Evolutionary conservation across 2,113 vertebrate genomes (phyloP).

Genomic region (Hemiscyllium ocellatum): DNA sequence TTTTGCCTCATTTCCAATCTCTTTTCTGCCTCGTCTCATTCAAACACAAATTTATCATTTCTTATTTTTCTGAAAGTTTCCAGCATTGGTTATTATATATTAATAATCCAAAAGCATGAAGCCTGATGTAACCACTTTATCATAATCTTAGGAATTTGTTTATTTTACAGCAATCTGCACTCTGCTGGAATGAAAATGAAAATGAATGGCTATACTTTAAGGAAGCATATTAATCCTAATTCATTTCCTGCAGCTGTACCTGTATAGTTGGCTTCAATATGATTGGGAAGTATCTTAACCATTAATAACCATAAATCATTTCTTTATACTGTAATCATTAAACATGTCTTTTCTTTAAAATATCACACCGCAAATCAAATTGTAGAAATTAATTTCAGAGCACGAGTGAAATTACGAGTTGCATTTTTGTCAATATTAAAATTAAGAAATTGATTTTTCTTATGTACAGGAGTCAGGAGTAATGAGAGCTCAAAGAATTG

Average conservation of each 20-base stretch:
- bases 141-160: not conserved
- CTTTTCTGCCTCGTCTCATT: not conserved
- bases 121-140: not conserved
- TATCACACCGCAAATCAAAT: not conserved
- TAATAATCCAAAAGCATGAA: constrained; percentile 3
- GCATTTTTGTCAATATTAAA: constrained; percentile 4
- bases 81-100: not conserved
- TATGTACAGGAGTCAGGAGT: not conserved
- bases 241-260: constrained; percentile 12
- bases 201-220: constrained; percentile 19
- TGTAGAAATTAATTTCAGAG: not conserved
- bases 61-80: not conserved
- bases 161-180: not conserved
- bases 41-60: constrained; percentile 14
- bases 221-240: constrained; percentile 11
- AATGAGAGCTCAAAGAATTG: not conserved
- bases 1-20: not conserved
- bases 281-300: not conserved
- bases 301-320: constrained; percentile 31
- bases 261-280: not conserved
- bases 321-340: not conserved
- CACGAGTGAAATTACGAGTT: not conserved
- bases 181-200: constrained; percentile 7
- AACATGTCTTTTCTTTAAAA: not conserved
- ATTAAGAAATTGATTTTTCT: not conserved